Evolutionary conservation across 2,797 vertebrate species (phyloP).

Genomic region (Silurus aristotelis): DNA sequence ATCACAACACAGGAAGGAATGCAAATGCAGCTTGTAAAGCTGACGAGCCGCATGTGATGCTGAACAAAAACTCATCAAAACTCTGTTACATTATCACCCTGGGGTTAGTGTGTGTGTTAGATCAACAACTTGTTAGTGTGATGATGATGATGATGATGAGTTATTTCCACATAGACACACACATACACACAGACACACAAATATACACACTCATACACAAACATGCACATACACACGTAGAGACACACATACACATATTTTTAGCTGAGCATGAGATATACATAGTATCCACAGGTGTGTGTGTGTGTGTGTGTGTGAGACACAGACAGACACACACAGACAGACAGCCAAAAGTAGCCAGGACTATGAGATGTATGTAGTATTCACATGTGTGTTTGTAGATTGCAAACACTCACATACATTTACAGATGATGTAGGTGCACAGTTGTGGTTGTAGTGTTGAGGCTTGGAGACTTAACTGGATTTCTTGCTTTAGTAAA

Average conservation of each 20-base stretch:
- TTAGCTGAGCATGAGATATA: background rate
- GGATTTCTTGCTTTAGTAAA: no score
- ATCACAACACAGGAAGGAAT: slow-evolving; percentile 32
- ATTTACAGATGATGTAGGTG: no score
- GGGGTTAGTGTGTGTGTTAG: background rate
- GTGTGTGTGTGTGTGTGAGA: background rate
- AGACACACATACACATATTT: no score
- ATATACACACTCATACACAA: background rate
- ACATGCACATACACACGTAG: background rate
- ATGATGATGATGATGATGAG: background rate
- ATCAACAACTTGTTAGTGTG: background rate
- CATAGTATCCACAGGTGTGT: background rate
- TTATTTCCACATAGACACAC: background rate
- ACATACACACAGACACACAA: background rate
- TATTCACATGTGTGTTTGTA: no score
- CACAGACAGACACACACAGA: no score
- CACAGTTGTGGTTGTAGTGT: no score
- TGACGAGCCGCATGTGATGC: background rate
- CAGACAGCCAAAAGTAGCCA: no score
- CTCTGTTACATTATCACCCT: background rate
- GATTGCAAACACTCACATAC: no score
- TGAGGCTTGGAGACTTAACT: no score
- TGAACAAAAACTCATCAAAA: background rate
- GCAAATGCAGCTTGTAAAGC: background rate
- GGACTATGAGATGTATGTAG: no score